Evolutionary conservation across 2,888 invertebrate genomes (phyloP).

Genomic region (Teleogryllus oceanicus): DNA sequence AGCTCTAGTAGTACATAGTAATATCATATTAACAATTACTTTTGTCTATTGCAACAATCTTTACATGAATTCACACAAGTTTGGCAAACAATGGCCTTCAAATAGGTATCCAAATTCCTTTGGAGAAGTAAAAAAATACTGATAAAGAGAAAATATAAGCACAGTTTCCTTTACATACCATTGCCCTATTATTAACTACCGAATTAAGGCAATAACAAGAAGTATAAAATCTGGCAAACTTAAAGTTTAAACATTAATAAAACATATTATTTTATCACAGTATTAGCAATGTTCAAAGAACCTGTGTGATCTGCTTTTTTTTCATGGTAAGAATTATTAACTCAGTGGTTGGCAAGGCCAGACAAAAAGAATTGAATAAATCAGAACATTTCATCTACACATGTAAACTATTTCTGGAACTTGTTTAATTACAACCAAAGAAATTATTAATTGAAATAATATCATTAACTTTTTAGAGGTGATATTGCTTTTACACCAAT

Average conservation of each 20-base stretch:
- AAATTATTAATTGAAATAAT: no score
- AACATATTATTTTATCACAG: background rate
- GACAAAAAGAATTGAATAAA: background rate
- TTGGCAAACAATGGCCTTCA: no score
- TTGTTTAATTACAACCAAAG: background rate
- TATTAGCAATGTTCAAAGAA: background rate
- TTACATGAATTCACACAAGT: no score
- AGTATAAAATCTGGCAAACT: slow-evolving; percentile 18
- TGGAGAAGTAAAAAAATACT: background rate
- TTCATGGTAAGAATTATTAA: background rate
- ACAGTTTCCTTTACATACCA: background rate
- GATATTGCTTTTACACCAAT: no score
- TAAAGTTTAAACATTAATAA: slow-evolving; percentile 12
- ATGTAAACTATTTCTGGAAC: no score
- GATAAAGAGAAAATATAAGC: background rate
- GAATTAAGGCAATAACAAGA: background rate
- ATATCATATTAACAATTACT: no score
- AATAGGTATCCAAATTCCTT: background rate
- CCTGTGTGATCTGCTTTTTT: background rate
- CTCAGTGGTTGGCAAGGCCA: background rate
- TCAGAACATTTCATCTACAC: background rate
- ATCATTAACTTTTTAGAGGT: no score
- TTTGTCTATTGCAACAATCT: no score
- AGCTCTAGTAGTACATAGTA: no score
- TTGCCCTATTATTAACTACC: background rate